These are phyloP conservation scores for Cheilosia pagana DNA, from an alignment of 2,888 invertebrate genomes.

Conservation along the genomic window DNA sequence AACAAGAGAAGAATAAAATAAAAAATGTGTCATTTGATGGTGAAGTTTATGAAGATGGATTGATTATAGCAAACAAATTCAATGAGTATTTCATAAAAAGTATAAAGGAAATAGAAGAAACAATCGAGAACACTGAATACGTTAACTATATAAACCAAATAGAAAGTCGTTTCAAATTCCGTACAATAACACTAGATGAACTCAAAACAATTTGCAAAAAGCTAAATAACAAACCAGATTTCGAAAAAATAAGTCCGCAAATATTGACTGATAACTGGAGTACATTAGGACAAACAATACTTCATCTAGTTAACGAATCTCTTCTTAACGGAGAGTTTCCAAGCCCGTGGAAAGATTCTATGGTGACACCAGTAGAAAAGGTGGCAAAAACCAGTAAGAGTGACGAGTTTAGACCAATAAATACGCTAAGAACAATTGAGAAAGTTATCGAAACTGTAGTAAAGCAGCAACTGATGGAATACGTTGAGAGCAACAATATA, in stretches of 20 bases:
- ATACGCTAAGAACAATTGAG: neutral
- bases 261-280: constrained; percentile 1
- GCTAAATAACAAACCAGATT: constrained; percentile 3
- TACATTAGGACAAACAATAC: neutral
- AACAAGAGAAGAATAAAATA: constrained; percentile 5
- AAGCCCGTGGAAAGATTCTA: constrained; percentile 13
- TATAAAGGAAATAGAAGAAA: too few relatives aligned
- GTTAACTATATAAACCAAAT: neutral
- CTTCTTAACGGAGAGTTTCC: constrained; percentile 1
- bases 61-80: neutral
- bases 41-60: neutral
- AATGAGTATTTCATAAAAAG: too few relatives aligned
- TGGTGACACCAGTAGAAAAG: constrained; percentile 11
- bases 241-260: constrained; percentile 3
- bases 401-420: neutral
- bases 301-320: neutral
- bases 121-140: too few relatives aligned
- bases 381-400: neutral
- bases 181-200: neutral
- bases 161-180: neutral
- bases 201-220: neutral
- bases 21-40: neutral
- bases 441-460: neutral
- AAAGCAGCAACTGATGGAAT: constrained; percentile 10
- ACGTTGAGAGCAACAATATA: neutral